These are phyloP conservation scores for Aspidoscelis tigris DNA, from an alignment of 2,113 vertebrate genomes.

Conservation along the genomic window DNA sequence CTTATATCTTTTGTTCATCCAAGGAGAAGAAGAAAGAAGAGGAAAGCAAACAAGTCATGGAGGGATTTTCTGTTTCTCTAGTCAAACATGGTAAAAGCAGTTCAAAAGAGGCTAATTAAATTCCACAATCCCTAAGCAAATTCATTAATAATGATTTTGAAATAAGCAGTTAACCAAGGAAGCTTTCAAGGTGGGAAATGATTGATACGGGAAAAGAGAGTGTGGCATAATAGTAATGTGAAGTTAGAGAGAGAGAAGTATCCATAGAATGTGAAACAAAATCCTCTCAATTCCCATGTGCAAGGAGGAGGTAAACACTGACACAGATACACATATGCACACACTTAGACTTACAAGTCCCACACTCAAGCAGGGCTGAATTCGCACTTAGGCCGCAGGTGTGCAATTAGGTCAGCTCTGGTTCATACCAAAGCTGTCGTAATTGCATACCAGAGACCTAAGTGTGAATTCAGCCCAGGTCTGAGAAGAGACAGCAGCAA, in stretches of 20 bases:
- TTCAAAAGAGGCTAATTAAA: slow-evolving; percentile 75
- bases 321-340: not conserved
- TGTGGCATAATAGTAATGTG: slow-evolving; percentile 28
- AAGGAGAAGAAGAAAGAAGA: slow-evolving; percentile 46
- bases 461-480: too few relatives aligned
- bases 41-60: slow-evolving; percentile 68
- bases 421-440: too few relatives aligned
- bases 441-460: too few relatives aligned
- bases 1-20: slow-evolving; percentile 52
- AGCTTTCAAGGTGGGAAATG: slow-evolving; percentile 68
- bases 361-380: not conserved
- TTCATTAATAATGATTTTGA: slow-evolving; percentile 71
- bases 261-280: slow-evolving; percentile 16
- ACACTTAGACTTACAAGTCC: not conserved
- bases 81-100: slow-evolving; percentile 67
- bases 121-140: slow-evolving; percentile 71
- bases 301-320: not conserved
- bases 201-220: slow-evolving; percentile 61
- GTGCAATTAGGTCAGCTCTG: too few relatives aligned
- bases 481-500: not conserved
- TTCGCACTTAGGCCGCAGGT: too few relatives aligned
- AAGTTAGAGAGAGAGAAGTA: not conserved
- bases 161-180: slow-evolving; percentile 68
- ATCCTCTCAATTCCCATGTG: too few relatives aligned
- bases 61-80: slow-evolving; percentile 72